Conservation (phyloP, 2,888 invertebrate species). For the Polydrusus pterygomalis region DNA sequence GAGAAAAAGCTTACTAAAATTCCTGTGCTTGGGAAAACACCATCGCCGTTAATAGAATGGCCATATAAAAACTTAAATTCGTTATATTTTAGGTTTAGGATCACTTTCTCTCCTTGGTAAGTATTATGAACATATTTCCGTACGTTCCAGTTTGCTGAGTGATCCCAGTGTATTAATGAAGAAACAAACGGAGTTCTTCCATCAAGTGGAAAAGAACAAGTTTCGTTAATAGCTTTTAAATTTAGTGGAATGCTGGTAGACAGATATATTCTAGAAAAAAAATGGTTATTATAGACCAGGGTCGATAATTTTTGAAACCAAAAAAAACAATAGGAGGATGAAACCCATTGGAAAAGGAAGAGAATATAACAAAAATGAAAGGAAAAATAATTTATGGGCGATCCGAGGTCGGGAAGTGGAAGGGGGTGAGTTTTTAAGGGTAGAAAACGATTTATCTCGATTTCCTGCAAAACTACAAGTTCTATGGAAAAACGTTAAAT, state of each 20-base stretch:
- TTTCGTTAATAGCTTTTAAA: conserved; percentile 83
- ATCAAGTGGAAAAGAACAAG: conserved; percentile 84
- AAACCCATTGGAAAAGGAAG: no score
- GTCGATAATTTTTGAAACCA: no score
- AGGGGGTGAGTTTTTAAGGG: no score
- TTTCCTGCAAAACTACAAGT: no score
- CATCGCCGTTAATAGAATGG: conserved; percentile 56
- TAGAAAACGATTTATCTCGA: no score
- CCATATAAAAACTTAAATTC: background rate
- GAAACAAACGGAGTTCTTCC: conserved; percentile 89
- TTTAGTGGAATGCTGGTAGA: conserved; percentile 14
- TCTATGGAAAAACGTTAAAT: no score
- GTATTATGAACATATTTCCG: conserved; percentile 79
- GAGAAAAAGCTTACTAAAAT: conserved; percentile 60
- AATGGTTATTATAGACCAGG: no score
- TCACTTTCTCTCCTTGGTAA: conserved; percentile 86
- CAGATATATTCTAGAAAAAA: conserved; percentile 4
- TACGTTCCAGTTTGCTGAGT: conserved; percentile 84
- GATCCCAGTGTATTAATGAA: conserved; percentile 90
- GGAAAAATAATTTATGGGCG: no score
- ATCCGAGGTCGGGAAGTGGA: no score
- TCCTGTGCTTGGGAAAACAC: conserved; percentile 77
- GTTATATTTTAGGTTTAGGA: conserved; percentile 74
- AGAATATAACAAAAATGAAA: no score
- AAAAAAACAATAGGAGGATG: no score